phyloP scores from a whole-genome alignment of 2,888 invertebrate species.

The Zelleria hepariella region DNA sequence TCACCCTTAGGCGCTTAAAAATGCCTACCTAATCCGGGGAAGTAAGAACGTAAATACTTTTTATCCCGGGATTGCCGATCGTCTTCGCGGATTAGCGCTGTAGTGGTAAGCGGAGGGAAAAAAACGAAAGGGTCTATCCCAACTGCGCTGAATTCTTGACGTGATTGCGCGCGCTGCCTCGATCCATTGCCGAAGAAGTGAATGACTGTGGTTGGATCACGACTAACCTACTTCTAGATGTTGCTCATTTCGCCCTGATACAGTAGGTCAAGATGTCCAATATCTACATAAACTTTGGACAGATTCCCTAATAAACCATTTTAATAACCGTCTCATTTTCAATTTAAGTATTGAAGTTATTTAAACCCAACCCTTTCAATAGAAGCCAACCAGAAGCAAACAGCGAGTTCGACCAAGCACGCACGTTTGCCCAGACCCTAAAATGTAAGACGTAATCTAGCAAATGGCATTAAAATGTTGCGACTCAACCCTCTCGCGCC shows the following conservation, averaged over 20 bases:
- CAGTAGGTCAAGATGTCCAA: too few relatives aligned
- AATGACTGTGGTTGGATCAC: too few relatives aligned
- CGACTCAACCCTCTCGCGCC: conserved; percentile 60
- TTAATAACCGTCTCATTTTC: too few relatives aligned
- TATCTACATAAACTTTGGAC: too few relatives aligned
- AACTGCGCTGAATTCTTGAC: background rate
- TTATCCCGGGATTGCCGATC: conserved; percentile 59
- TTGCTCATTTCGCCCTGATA: too few relatives aligned
- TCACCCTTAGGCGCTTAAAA: conserved; percentile 56
- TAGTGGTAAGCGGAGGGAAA: conserved; percentile 30
- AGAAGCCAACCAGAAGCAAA: too few relatives aligned
- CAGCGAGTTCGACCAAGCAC: background rate
- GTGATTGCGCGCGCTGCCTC: background rate
- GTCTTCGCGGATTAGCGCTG: conserved; percentile 68
- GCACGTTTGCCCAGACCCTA: conserved; percentile 29
- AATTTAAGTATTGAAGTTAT: too few relatives aligned
- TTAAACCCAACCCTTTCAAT: too few relatives aligned
- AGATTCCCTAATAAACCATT: too few relatives aligned
- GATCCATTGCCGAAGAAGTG: too few relatives aligned
- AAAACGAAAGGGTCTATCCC: too few relatives aligned
- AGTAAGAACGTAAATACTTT: conserved; percentile 65
- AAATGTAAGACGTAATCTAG: conserved; percentile 72
- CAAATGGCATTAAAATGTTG: conserved; percentile 73
- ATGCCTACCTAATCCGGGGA: conserved; percentile 52
- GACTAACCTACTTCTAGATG: too few relatives aligned